A percentile compares a stretch with the other conserved stretches of the same genome.
Evolutionary conservation across 2,797 vertebrate species (phyloP).

Genomic region (Rhincodon typus): DNA sequence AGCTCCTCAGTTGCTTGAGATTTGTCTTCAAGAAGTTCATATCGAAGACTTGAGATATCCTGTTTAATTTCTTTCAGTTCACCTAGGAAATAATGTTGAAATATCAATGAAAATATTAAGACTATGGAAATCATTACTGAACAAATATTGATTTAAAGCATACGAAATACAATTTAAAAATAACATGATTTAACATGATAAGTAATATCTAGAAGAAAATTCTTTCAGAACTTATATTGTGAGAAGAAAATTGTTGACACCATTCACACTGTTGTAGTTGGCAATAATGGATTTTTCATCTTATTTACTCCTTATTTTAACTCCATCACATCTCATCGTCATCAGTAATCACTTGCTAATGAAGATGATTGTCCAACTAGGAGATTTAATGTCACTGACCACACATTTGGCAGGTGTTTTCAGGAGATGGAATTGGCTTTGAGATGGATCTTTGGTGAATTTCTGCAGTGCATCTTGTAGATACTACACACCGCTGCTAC

Average conservation of each 20-base stretch:
- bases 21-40: constrained; percentile 79
- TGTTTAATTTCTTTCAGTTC: constrained; percentile 85
- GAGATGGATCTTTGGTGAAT: no score
- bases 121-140: not conserved
- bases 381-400: no score
- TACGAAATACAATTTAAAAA: not conserved
- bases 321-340: no score
- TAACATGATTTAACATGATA: no score
- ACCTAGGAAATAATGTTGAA: constrained; percentile 52
- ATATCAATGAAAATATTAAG: constrained; percentile 37
- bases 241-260: not conserved
- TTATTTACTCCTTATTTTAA: not conserved
- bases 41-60: constrained; percentile 81
- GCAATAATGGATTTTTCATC: not conserved
- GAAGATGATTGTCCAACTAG: no score
- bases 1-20: constrained; percentile 76
- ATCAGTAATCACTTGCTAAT: no score
- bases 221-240: not conserved
- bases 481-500: no score
- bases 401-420: no score
- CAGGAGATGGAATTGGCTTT: no score
- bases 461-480: no score
- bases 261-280: not conserved
- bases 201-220: not conserved
- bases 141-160: not conserved